Evolutionary conservation across 2,113 vertebrate genomes (phyloP).

Genomic region (Pomatorhinus ruficollis): DNA sequence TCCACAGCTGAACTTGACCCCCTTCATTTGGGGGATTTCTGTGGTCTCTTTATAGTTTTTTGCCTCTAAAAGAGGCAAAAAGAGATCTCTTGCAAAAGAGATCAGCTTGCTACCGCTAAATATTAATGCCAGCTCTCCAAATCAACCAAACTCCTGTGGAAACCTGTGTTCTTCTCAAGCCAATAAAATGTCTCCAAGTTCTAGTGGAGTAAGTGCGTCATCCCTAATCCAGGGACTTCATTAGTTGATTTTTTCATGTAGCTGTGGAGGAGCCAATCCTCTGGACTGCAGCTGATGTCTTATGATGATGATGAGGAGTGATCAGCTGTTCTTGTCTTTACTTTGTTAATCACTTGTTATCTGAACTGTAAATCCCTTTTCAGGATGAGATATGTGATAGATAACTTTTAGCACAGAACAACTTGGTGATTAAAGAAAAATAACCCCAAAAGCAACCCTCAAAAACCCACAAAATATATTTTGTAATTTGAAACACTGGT

Average conservation of each 20-base stretch:
- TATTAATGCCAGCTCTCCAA: background rate
- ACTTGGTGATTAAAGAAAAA: background rate
- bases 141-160: background rate
- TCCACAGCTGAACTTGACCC: accelerated
- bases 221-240: background rate
- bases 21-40: background rate
- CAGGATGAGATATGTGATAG: background rate
- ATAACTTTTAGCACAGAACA: background rate
- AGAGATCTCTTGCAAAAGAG: background rate
- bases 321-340: background rate
- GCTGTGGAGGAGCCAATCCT: background rate
- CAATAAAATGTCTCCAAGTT: background rate
- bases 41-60: background rate
- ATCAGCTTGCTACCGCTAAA: background rate
- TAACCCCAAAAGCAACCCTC: background rate
- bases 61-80: background rate
- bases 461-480: background rate
- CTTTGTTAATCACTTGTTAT: background rate
- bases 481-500: background rate
- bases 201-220: background rate
- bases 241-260: background rate
- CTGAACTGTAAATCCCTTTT: background rate
- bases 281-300: background rate
- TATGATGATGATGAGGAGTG: background rate
- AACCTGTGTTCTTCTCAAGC: background rate